These are phyloP conservation scores for Pagetopsis macropterus DNA, from an alignment of 2,797 vertebrate species.

Conservation along the genomic window DNA sequence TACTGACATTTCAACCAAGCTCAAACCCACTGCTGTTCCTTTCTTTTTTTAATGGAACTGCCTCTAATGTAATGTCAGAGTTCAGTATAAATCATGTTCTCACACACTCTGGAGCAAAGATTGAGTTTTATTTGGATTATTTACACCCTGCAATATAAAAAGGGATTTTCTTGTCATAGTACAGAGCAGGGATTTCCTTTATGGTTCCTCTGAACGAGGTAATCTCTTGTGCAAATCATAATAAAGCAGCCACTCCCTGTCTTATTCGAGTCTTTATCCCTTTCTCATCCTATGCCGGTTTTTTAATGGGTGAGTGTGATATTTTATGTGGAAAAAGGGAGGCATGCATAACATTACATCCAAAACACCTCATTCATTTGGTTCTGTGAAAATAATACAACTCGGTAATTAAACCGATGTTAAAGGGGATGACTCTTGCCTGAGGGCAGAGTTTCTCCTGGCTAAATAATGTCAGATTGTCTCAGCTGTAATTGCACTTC, in stretches of 20 bases:
- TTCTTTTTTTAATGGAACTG: constrained; percentile 14
- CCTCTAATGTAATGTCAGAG: constrained; percentile 13
- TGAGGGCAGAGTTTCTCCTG: background rate
- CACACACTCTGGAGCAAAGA: background rate
- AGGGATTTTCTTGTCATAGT: background rate
- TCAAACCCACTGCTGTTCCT: constrained; percentile 3
- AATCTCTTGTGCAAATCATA: background rate
- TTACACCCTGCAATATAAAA: background rate
- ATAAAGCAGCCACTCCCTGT: background rate
- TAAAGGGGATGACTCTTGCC: background rate
- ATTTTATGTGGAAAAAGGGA: constrained; percentile 11
- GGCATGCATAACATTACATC: background rate
- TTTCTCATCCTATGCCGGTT: background rate
- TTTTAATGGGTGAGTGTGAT: constrained; percentile 3
- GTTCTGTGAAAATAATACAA: background rate
- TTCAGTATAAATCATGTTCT: background rate
- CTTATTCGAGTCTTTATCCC: constrained; percentile 4
- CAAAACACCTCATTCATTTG: constrained; percentile 11
- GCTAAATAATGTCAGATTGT: constrained; percentile 6
- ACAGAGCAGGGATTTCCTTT: background rate
- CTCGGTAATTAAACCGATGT: constrained; percentile 7
- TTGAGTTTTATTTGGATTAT: constrained; percentile 8
- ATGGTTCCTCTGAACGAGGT: background rate
- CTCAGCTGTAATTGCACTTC: constrained; percentile 19
- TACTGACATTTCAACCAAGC: constrained; percentile 17